Evolutionary conservation across 2,888 invertebrate species (phyloP).

Genomic region (Sussaba pulchella): DNA sequence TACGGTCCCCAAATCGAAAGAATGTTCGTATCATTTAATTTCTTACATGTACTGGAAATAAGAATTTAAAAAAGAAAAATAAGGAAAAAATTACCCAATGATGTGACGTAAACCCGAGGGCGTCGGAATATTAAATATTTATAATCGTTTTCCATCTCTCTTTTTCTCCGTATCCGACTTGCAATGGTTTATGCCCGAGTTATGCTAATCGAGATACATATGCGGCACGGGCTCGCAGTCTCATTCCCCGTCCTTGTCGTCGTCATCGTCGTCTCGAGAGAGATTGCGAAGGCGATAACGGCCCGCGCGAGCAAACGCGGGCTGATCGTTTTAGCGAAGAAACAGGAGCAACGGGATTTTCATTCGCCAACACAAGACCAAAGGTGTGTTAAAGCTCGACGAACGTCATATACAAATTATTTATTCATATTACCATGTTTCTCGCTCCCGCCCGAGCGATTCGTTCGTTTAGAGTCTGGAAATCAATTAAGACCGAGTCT

Average conservation of each 20-base stretch:
- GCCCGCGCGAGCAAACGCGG: constrained; percentile 32
- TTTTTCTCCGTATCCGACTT: constrained; percentile 45
- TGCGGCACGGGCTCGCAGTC: constrained; percentile 20
- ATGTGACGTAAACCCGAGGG: constrained; percentile 56
- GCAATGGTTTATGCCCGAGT: constrained; percentile 60
- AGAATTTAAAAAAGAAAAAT: no score
- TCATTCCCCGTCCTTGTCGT: neutral
- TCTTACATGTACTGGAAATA: no score
- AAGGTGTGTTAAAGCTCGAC: constrained; percentile 53
- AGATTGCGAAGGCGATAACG: constrained; percentile 65
- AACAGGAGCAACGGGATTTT: constrained; percentile 64
- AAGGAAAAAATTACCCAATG: constrained; percentile 24
- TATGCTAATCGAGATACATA: constrained; percentile 62
- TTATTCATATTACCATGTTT: constrained; percentile 59
- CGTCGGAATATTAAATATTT: constrained; percentile 59
- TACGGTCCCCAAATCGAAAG: no score
- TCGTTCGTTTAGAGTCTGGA: constrained; percentile 53
- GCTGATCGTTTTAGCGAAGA: constrained; percentile 60
- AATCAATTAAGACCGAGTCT: constrained; percentile 66
- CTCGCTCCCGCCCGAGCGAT: constrained; percentile 25
- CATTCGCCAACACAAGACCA: constrained; percentile 10
- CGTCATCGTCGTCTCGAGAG: constrained; percentile 1
- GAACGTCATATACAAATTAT: constrained; percentile 63
- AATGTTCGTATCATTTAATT: no score
- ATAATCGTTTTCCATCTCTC: constrained; percentile 54